Evolutionary conservation across 2,113 vertebrate species (phyloP).

Genomic region (Paracanthobrama guichenoti): DNA sequence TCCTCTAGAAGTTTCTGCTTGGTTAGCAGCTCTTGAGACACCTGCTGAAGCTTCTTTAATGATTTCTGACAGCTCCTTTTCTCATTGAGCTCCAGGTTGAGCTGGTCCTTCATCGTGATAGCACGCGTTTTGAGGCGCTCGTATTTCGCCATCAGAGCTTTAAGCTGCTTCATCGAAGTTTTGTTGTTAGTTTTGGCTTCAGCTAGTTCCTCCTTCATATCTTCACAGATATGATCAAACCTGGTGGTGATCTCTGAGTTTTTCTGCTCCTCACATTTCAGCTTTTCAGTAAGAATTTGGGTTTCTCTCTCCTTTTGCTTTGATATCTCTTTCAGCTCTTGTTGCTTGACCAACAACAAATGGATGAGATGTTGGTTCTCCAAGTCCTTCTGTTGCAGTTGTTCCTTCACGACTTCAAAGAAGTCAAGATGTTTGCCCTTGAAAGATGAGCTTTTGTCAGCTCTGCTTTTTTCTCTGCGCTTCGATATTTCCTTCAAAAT

Average conservation of each 20-base stretch:
- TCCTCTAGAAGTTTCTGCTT: slow-evolving; percentile 47
- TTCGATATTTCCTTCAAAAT: slow-evolving; percentile 8
- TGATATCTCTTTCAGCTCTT: slow-evolving; percentile 21
- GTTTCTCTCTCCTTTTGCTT: slow-evolving; percentile 40
- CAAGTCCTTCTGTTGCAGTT: slow-evolving; percentile 46
- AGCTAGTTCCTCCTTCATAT: slow-evolving; percentile 35
- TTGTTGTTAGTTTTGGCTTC: slow-evolving; percentile 45
- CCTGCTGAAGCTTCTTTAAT: slow-evolving; percentile 32
- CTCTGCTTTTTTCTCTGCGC: not conserved
- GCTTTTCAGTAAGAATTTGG: slow-evolving; percentile 34
- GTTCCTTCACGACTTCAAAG: slow-evolving; percentile 35
- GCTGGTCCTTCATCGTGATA: slow-evolving; percentile 20
- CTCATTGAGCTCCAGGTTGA: slow-evolving; percentile 32
- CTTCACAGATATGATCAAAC: slow-evolving; percentile 35
- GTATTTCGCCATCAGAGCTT: slow-evolving; percentile 56
- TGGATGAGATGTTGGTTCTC: slow-evolving; percentile 44
- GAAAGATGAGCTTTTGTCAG: not conserved
- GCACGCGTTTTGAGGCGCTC: slow-evolving; percentile 49
- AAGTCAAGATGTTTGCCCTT: slow-evolving; percentile 31
- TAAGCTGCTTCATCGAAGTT: slow-evolving; percentile 40
- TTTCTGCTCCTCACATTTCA: slow-evolving; percentile 43
- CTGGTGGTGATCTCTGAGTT: slow-evolving; percentile 22
- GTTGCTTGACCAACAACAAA: slow-evolving; percentile 44
- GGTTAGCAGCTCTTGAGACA: slow-evolving; percentile 28
- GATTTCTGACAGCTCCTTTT: slow-evolving; percentile 46